Conservation (phyloP, 2,113 vertebrate genomes). For the Notarius quadriscutis region DNA sequence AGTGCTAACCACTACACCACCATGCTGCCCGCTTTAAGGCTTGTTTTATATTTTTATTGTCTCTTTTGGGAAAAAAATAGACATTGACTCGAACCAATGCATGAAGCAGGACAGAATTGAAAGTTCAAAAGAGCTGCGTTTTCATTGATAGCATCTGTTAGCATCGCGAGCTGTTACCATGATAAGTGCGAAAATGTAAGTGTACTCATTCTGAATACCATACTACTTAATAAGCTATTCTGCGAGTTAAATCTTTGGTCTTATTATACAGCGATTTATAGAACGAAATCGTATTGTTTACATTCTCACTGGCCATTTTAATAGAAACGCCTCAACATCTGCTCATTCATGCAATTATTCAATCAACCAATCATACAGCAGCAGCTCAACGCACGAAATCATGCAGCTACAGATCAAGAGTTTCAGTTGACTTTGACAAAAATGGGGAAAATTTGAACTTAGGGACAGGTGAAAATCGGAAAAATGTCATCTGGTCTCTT, state of each 20-base stretch:
- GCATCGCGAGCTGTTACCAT: background rate
- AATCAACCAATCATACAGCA: background rate
- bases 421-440: background rate
- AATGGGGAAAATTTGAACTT: background rate
- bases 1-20: too few species aligned
- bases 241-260: background rate
- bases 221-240: background rate
- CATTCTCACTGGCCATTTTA: background rate
- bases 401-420: background rate
- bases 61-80: too few species aligned
- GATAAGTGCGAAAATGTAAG: background rate
- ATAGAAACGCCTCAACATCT: background rate
- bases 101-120: background rate
- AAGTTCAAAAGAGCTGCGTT: background rate
- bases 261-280: background rate
- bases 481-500: background rate
- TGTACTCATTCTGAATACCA: background rate
- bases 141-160: background rate
- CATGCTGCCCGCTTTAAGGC: background rate
- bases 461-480: background rate
- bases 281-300: background rate
- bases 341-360: background rate
- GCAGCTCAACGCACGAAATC: background rate
- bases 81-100: too few species aligned
- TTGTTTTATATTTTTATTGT: background rate